Evolutionary conservation across 2,797 vertebrate species (phyloP).

Genomic region (Poecile montanus): DNA sequence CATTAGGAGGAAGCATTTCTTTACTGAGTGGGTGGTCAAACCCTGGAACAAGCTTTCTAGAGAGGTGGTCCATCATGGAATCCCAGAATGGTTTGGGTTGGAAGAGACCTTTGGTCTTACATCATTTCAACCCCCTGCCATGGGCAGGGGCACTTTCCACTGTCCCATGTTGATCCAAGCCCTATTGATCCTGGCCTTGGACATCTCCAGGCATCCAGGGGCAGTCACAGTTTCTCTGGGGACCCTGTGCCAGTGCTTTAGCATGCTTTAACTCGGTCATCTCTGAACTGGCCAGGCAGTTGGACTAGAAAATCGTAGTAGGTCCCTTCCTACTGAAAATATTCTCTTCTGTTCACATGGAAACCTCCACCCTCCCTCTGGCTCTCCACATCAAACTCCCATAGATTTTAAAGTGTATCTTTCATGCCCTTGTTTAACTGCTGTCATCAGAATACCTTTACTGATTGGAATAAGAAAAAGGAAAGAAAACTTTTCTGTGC

Average conservation of each 20-base stretch:
- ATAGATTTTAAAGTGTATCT: not conserved
- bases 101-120: not conserved
- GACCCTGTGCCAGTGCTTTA: not conserved
- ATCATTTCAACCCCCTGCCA: not conserved
- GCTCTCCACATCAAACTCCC: not conserved
- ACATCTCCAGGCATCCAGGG: not conserved
- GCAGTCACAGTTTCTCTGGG: not conserved
- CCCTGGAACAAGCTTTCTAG: not conserved
- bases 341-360: fast-evolving
- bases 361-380: not conserved
- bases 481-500: not conserved
- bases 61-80: not conserved
- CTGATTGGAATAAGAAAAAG: not conserved
- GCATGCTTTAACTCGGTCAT: not conserved
- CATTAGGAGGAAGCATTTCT: not conserved
- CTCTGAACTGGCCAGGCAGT: not conserved
- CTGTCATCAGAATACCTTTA: not conserved
- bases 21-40: not conserved
- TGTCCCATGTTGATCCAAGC: fast-evolving
- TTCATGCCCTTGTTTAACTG: not conserved
- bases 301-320: not conserved
- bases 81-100: not conserved
- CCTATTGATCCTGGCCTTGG: fast-evolving
- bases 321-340: not conserved
- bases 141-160: not conserved